These are phyloP conservation scores for Pangasius djambal DNA, from an alignment of 2,797 vertebrate species.

Conservation along the genomic window DNA sequence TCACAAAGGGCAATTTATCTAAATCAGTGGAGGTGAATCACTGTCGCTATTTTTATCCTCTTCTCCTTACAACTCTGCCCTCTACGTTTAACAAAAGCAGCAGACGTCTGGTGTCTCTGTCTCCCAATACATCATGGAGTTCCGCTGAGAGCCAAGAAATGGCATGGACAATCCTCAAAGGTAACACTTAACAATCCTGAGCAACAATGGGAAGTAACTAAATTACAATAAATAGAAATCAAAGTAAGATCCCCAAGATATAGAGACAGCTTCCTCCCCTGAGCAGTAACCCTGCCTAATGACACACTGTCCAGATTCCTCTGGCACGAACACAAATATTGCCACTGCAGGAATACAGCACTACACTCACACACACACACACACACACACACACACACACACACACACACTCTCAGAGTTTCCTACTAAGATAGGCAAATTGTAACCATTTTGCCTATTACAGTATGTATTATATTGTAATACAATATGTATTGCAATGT, in stretches of 20 bases:
- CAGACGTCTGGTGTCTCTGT: slow-evolving; percentile 56
- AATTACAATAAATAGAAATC: slow-evolving; percentile 5
- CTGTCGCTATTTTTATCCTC: slow-evolving; percentile 44
- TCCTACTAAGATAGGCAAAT: background rate
- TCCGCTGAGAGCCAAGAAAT: slow-evolving; percentile 42
- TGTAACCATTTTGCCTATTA: background rate
- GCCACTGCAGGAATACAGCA: background rate
- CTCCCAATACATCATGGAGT: slow-evolving; percentile 53
- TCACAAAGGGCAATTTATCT: slow-evolving; percentile 60
- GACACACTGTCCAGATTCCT: background rate
- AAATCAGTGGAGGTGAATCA: slow-evolving; percentile 53
- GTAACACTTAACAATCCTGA: slow-evolving; percentile 6
- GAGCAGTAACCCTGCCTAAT: background rate
- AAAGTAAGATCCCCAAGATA: background rate
- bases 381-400: background rate
- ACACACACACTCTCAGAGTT: background rate
- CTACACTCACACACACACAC: background rate
- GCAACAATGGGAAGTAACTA: background rate
- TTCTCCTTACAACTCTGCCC: slow-evolving; percentile 42
- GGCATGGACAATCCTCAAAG: slow-evolving; percentile 19
- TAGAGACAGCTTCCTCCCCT: background rate
- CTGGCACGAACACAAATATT: background rate
- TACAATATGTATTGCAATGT: background rate
- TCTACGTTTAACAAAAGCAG: slow-evolving; percentile 54
- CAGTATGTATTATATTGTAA: background rate